phyloP scores from a whole-genome alignment of 92 coral and sea anemone species.

The Ricordea florida region DNA sequence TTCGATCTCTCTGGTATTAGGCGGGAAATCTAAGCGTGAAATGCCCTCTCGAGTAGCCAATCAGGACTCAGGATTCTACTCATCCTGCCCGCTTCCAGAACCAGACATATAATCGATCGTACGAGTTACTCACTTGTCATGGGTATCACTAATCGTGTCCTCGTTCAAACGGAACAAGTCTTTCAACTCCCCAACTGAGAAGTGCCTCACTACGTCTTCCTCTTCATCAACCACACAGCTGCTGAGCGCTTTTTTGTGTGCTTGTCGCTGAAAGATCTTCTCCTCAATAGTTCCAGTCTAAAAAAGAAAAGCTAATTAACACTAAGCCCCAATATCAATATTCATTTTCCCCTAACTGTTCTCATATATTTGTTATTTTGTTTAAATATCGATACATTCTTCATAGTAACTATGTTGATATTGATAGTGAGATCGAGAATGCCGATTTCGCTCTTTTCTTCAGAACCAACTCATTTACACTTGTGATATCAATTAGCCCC shows the following conservation, averaged over 20 bases:
- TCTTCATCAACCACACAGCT: conserved; percentile 97
- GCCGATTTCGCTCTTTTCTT: background rate
- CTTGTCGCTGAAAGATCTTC: conserved; percentile 97
- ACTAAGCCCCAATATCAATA: too few relatives aligned
- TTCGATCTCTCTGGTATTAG: too few relatives aligned
- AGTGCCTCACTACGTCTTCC: conserved; percentile 90
- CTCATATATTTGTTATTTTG: too few relatives aligned
- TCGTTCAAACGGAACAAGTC: conserved; percentile 91
- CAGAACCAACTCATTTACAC: background rate
- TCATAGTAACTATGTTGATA: background rate
- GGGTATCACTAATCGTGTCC: conserved; percentile 86
- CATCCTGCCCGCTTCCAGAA: too few relatives aligned
- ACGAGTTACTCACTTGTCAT: conserved; percentile 78
- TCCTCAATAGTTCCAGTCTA: conserved; percentile 97
- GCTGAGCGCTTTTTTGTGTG: conserved; percentile 98
- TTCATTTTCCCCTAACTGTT: too few relatives aligned
- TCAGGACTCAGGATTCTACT: too few relatives aligned
- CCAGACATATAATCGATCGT: too few relatives aligned
- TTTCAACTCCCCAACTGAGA: conserved; percentile 85
- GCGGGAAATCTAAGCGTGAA: background rate
- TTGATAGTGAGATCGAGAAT: background rate
- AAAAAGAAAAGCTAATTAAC: background rate
- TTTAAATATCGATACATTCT: background rate
- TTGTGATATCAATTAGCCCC: too few relatives aligned
- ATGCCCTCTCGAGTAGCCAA: too few relatives aligned